These are phyloP conservation scores for Sabatieria punctata DNA, from an alignment of 2,888 invertebrate species.

Conservation along the genomic window DNA sequence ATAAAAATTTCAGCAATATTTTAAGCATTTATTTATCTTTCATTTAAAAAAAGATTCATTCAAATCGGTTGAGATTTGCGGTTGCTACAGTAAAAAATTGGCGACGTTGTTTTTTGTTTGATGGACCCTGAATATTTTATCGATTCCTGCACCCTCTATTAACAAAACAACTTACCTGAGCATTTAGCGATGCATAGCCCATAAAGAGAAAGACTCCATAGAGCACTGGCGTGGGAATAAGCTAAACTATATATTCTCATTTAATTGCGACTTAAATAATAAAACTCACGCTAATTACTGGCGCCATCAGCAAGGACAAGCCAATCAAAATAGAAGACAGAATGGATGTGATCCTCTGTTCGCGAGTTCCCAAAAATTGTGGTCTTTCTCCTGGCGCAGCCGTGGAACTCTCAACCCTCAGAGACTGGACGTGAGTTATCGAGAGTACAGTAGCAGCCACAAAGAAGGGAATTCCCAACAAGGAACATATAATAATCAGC, in stretches of 20 bases:
- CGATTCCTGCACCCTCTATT: background rate
- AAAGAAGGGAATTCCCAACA: conserved; percentile 79
- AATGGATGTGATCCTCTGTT: background rate
- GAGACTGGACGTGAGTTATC: background rate
- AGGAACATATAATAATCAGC: conserved; percentile 62
- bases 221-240: conserved; percentile 15
- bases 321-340: background rate
- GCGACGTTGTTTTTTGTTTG: too few species aligned
- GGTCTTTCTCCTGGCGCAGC: background rate
- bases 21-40: too few species aligned
- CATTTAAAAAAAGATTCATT: too few species aligned
- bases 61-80: too few species aligned
- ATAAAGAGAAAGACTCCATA: conserved; percentile 16
- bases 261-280: too few species aligned
- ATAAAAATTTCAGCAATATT: too few species aligned
- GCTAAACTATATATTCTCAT: too few species aligned
- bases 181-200: conserved; percentile 14
- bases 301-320: background rate
- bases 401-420: too few species aligned
- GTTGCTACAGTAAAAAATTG: too few species aligned
- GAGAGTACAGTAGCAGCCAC: conserved; percentile 51
- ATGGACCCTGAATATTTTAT: too few species aligned
- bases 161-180: conserved; percentile 10
- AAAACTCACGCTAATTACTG: too few species aligned
- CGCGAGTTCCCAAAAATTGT: background rate